These are phyloP conservation scores for Hoplodrina ambigua DNA, from an alignment of 2,888 invertebrate genomes.

Conservation along the genomic window DNA sequence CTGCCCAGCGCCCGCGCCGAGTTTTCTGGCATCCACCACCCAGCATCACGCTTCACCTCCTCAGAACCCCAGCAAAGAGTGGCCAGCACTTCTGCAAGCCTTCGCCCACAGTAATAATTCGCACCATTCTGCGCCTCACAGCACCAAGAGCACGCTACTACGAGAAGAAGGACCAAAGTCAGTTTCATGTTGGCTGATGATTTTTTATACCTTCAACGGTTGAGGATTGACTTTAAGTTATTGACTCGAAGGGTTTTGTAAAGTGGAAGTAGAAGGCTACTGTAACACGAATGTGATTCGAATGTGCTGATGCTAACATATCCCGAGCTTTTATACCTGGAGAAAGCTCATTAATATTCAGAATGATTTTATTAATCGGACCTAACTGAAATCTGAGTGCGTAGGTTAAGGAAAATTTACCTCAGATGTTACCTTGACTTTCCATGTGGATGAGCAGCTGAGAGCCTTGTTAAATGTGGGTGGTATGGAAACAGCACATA, in stretches of 20 bases:
- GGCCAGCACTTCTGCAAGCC: conserved; percentile 35
- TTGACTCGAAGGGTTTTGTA: conserved; percentile 1
- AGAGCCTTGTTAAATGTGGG: neutral
- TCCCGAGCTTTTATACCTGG: conserved; percentile 42
- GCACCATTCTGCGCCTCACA: conserved; percentile 31
- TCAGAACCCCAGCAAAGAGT: conserved; percentile 40
- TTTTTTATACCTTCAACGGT: conserved; percentile 1
- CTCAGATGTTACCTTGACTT: conserved; percentile 23
- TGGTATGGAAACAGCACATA: neutral
- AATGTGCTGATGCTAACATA: conserved; percentile 30
- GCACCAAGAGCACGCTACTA: conserved; percentile 26
- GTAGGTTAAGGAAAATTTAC: conserved; percentile 31
- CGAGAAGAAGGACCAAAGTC: conserved; percentile 29
- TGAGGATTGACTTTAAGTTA: neutral
- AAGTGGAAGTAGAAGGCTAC: conserved; percentile 4
- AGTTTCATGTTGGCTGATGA: conserved; percentile 36
- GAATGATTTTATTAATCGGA: conserved; percentile 22
- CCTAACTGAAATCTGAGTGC: conserved; percentile 9
- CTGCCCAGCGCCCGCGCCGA: conserved; percentile 26
- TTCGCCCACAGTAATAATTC: conserved; percentile 47
- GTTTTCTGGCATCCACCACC: conserved; percentile 31
- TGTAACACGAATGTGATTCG: conserved; percentile 26
- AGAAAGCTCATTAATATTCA: conserved; percentile 46
- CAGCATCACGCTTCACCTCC: conserved; percentile 43
- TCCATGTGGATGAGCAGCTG: conserved; percentile 15